phyloP scores from a whole-genome alignment of 2,888 invertebrate species.

The Allacma fusca region DNA sequence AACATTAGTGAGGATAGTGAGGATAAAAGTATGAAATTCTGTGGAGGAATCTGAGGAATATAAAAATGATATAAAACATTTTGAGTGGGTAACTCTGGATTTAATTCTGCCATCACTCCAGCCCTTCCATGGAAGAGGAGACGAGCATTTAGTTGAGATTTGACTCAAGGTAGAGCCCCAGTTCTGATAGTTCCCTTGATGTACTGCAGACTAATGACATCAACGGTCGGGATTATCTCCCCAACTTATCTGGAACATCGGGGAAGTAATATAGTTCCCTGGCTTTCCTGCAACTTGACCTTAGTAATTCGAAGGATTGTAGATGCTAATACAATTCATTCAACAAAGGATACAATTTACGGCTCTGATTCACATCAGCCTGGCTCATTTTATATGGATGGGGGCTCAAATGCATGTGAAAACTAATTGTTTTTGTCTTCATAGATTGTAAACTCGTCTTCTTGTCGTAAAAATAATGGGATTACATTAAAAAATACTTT shows the following conservation, averaged over 20 bases:
- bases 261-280: background rate
- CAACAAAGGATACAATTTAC: background rate
- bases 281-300: background rate
- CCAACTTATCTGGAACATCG: background rate
- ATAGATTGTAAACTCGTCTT: background rate
- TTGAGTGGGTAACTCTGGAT: background rate
- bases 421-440: conserved; percentile 21
- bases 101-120: background rate
- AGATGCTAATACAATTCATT: background rate
- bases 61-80: background rate
- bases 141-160: background rate
- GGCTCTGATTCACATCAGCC: background rate
- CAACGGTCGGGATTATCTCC: background rate
- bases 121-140: background rate
- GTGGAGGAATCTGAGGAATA: background rate
- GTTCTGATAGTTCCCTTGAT: no score
- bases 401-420: background rate
- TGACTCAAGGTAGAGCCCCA: no score
- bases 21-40: background rate
- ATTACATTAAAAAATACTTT: conserved; percentile 5
- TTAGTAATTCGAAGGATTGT: background rate
- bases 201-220: no score
- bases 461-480: conserved; percentile 4
- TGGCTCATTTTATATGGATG: background rate
- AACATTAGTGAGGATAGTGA: no score